phyloP scores from a whole-genome alignment of 2,888 invertebrate genomes.

The Gryllus longicercus region DNA sequence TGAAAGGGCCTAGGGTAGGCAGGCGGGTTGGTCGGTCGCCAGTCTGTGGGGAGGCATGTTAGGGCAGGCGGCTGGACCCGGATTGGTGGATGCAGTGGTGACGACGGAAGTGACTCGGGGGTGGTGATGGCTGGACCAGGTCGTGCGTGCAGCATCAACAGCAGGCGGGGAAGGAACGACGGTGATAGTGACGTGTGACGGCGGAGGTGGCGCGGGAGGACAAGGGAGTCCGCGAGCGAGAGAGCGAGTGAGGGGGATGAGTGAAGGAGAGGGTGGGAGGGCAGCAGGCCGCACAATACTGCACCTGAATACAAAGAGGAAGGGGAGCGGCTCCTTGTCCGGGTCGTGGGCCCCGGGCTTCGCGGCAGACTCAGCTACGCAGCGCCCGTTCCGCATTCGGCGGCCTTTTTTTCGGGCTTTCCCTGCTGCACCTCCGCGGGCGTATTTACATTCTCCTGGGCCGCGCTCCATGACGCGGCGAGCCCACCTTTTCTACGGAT shows the following conservation, averaged over 20 bases:
- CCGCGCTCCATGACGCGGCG: background rate
- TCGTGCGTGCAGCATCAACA: background rate
- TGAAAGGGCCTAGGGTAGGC: background rate
- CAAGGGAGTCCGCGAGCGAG: background rate
- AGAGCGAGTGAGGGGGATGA: background rate
- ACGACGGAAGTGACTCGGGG: no score
- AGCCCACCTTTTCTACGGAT: background rate
- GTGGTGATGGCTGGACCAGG: no score
- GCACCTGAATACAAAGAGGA: background rate
- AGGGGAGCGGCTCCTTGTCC: constrained; percentile 3
- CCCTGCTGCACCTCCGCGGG: background rate
- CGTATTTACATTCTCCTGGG: background rate
- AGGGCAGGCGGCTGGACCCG: no score
- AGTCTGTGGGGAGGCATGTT: no score
- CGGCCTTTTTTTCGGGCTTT: background rate
- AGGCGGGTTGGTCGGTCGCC: background rate
- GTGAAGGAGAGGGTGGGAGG: background rate
- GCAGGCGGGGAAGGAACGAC: background rate
- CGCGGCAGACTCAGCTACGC: background rate
- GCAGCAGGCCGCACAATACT: constrained; percentile 5
- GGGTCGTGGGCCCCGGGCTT: background rate
- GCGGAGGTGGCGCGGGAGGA: background rate
- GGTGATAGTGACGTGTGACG: background rate
- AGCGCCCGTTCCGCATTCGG: background rate
- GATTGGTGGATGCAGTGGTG: no score